phyloP scores from a whole-genome alignment of 1,140 invertebrate species.

The Hyphantria cunea region DNA sequence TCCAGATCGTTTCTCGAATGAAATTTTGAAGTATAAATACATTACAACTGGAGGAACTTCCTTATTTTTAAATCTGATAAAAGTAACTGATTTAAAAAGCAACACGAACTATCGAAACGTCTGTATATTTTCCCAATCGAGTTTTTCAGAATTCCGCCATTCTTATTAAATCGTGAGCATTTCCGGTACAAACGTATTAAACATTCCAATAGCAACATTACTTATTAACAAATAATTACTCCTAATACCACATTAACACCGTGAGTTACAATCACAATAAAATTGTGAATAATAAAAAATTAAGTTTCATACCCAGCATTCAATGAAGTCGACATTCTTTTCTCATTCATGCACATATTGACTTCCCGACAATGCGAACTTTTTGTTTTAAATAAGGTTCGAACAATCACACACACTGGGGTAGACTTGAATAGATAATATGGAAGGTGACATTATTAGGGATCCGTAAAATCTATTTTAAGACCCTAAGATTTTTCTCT shows the following conservation, averaged over 20 bases:
- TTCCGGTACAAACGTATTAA: background rate
- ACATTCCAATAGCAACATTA: background rate
- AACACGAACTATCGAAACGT: too few relatives aligned
- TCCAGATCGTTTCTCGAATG: too few relatives aligned
- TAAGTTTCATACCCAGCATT: conserved; percentile 8
- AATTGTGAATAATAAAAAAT: conserved; percentile 7
- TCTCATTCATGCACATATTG: conserved; percentile 13
- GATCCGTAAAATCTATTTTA: background rate
- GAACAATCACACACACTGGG: conserved; percentile 21
- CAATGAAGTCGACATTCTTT: conserved; percentile 20
- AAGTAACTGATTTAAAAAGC: too few relatives aligned
- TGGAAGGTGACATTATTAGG: conserved; percentile 1
- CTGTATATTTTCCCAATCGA: too few relatives aligned
- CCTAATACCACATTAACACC: too few relatives aligned
- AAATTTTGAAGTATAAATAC: too few relatives aligned
- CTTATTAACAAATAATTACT: background rate
- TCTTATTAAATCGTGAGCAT: too few relatives aligned
- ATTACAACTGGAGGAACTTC: too few relatives aligned
- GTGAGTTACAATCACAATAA: conserved; percentile 10
- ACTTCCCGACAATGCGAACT: conserved; percentile 9
- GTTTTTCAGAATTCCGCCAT: too few relatives aligned
- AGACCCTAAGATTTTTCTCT: background rate
- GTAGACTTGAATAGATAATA: conserved; percentile 1
- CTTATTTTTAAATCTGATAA: too few relatives aligned
- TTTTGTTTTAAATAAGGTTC: conserved; percentile 14